Evolutionary conservation across 2,113 vertebrate species (phyloP), one percentile per base, ranked within the genome.

Genomic region (Delphinapterus leucas): DNA sequence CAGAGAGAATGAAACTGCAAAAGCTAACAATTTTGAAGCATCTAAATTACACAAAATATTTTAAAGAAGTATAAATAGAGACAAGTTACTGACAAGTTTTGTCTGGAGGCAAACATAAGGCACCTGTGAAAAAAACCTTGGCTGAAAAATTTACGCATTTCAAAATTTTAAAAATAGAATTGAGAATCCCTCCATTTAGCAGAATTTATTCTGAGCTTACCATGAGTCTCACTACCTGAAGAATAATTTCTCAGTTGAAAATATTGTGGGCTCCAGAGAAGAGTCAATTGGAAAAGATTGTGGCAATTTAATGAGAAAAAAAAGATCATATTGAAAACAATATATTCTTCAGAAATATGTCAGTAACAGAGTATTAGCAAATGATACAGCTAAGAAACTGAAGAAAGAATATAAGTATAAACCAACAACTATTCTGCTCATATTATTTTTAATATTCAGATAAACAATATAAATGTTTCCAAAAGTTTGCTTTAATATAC

Each of bases 381-480:
- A 84, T 71, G 63, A 76, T 21, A 71, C n/a, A 82, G 44, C 38
- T 74, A 67, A 70, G 79, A 70, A 89, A 95, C 8, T 15, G 3
- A 76, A 80, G 61, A n/a, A 86, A 41, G 18, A 84, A 33, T 8
- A 21, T 31, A 41, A 84, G 31, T 58, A 63, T 44, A 26, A 53
- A 55, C 60, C 61, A 60, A 73, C 10, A 88, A 77, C 77, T 90
- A 71, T 65, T 90, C 12, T 61, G 67, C 63, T 82, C 41, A 25
- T 63, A 38, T 92, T 79, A 70, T 74, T 83, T 97, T 93, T 44
- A 79, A 88, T 88, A 87, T 84, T 61, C 26, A 58, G 10, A 71
- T 76, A 65, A 90, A 83, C 79, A 61, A 74, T 41, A 83, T 70
- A 83, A 65, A 60, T 80, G 63, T 68, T 90, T 58, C 31, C 47